phyloP scores from a whole-genome alignment of 2,888 invertebrate species.

The Aromia moschata region DNA sequence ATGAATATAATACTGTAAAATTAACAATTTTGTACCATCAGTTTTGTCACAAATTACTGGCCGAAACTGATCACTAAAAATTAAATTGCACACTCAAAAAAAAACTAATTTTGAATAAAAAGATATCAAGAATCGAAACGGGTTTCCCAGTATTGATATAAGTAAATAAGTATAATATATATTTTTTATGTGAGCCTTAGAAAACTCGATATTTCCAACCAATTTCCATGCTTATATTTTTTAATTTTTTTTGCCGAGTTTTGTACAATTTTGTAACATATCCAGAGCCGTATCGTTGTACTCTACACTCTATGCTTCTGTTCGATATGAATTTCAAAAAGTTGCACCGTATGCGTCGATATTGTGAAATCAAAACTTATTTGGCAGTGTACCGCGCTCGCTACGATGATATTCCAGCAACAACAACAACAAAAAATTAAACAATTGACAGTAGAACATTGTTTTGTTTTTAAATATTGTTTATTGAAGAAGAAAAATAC shows the following conservation, averaged over 20 bases:
- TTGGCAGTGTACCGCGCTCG: slow-evolving; percentile 45
- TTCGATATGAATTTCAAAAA: slow-evolving; percentile 1
- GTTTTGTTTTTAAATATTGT: slow-evolving; percentile 64
- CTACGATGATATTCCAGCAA: slow-evolving; percentile 52
- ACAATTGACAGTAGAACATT: slow-evolving; percentile 61
- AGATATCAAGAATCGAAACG: background rate
- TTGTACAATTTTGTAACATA: background rate
- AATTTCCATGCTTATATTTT: background rate
- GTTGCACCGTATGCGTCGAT: slow-evolving; percentile 20
- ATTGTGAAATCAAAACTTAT: slow-evolving; percentile 46
- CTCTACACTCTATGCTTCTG: background rate
- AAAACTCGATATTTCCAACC: background rate
- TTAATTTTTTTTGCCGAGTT: background rate
- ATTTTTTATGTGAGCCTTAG: background rate
- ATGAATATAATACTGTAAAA: too few relatives aligned
- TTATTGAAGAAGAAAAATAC: slow-evolving; percentile 56
- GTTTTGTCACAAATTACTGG: too few relatives aligned
- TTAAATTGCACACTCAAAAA: too few relatives aligned
- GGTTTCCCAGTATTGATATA: background rate
- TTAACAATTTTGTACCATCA: too few relatives aligned
- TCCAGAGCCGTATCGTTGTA: background rate
- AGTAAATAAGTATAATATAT: background rate
- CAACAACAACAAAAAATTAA: too few relatives aligned
- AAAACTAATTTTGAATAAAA: background rate
- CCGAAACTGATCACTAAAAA: too few relatives aligned